Conservation (phyloP, 1,140 invertebrate species). For the Telenomus remus region DNA sequence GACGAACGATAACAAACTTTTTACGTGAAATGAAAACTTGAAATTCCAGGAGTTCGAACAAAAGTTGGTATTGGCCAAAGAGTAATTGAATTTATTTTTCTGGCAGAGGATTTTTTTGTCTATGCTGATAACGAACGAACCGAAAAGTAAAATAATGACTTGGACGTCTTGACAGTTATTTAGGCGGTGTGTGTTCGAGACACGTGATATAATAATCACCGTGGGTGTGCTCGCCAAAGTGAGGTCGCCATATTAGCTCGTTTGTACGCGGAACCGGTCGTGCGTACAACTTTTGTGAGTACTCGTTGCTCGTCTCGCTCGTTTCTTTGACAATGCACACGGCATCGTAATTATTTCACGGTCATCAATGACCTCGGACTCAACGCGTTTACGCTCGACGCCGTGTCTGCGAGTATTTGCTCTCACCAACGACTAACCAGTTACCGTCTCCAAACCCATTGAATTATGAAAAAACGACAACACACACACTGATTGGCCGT, state of each 20-base stretch:
- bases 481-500: constrained; percentile 13
- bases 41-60: too few species aligned
- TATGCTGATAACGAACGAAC: neutral
- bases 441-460: constrained; percentile 16
- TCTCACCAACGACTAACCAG: constrained; percentile 7
- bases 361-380: constrained; percentile 43
- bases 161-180: neutral
- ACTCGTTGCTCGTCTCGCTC: constrained; percentile 36
- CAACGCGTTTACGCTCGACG: constrained; percentile 2
- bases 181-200: constrained; percentile 4
- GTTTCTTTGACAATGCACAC: constrained; percentile 43
- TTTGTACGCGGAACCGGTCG: constrained; percentile 41
- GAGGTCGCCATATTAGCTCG: constrained; percentile 26
- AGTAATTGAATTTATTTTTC: neutral
- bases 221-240: constrained; percentile 29
- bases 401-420: neutral
- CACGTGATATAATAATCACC: constrained; percentile 42
- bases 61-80: too few species aligned
- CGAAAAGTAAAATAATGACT: neutral
- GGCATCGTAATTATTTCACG: constrained; percentile 44
- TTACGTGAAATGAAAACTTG: too few species aligned
- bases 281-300: constrained; percentile 42
- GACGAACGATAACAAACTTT: too few species aligned
- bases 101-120: too few species aligned
- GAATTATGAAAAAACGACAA: constrained; percentile 29